Conservation (phyloP, 2,113 vertebrate genomes). For the Microcebus tavaratra region DNA sequence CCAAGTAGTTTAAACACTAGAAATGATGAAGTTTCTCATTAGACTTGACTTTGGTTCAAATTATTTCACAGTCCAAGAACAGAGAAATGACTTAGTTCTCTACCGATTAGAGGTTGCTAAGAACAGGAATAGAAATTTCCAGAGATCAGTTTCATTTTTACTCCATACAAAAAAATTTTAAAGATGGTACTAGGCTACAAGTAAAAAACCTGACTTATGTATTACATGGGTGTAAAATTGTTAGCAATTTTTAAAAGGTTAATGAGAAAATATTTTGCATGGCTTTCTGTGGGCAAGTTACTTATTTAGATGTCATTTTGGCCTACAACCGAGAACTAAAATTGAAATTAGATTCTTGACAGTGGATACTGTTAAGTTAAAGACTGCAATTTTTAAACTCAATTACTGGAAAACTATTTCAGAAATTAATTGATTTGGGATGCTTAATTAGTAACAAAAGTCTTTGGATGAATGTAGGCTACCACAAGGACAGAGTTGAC, state of each 20-base stretch:
- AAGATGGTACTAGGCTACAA: background rate
- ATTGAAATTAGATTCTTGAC: slow-evolving; percentile 53
- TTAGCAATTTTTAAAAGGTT: slow-evolving; percentile 43
- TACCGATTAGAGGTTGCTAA: background rate
- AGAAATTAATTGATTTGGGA: slow-evolving; percentile 45
- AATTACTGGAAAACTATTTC: slow-evolving; percentile 56
- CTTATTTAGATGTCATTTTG: slow-evolving; percentile 66
- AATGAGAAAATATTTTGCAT: slow-evolving; percentile 48
- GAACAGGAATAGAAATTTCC: background rate
- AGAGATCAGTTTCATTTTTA: background rate
- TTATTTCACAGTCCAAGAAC: background rate
- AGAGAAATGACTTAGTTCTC: background rate
- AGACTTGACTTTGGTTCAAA: background rate
- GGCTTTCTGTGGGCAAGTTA: background rate
- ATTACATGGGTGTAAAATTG: background rate
- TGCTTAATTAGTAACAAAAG: slow-evolving; percentile 26
- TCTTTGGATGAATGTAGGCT: background rate
- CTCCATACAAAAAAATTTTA: background rate
- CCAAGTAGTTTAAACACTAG: background rate
- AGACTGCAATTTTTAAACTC: slow-evolving; percentile 59
- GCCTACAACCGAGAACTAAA: background rate
- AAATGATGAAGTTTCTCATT: background rate
- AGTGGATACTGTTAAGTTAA: slow-evolving; percentile 37
- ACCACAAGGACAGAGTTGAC: background rate
- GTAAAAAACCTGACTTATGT: background rate